A percentile compares a stretch with the other conserved stretches of the same genome.
Conservation (phyloP, 2,888 invertebrate genomes). For the Deladenus siricidicola region DNA sequence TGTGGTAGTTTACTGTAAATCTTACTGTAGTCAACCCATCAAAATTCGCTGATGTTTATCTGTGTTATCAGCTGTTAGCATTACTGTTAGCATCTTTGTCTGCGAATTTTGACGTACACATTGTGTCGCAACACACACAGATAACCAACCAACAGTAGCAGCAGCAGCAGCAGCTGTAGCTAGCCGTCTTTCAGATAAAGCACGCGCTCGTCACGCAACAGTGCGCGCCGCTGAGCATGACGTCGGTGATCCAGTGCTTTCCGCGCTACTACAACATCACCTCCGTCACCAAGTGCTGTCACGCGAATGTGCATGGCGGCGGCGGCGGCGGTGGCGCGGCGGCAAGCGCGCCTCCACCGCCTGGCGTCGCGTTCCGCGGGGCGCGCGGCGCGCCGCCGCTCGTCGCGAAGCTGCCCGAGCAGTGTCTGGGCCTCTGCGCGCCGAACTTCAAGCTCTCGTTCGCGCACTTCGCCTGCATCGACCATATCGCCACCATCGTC, state of each 20-base stretch:
- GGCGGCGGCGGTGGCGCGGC: no score
- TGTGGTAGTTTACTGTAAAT: no score
- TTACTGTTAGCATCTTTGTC: no score
- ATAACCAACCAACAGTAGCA: neutral
- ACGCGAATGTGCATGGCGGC: no score
- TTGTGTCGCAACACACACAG: neutral
- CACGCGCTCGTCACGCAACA: slow-evolving; percentile 26
- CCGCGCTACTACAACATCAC: slow-evolving; percentile 34
- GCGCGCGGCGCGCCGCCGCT: neutral
- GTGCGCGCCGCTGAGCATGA: slow-evolving; percentile 32
- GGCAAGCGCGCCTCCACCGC: neutral
- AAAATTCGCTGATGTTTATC: no score
- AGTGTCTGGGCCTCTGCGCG: slow-evolving; percentile 28
- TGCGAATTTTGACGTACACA: no score
- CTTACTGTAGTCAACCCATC: no score
- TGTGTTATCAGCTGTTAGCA: no score
- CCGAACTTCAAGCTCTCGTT: slow-evolving; percentile 35
- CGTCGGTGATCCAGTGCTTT: slow-evolving; percentile 36
- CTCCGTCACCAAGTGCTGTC: slow-evolving; percentile 29
- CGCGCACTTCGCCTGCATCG: slow-evolving; percentile 30
- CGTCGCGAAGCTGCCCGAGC: slow-evolving; percentile 19
- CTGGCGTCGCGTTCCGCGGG: neutral
- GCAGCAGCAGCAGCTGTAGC: no score
- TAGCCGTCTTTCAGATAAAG: slow-evolving; percentile 29
- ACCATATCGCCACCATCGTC: slow-evolving; percentile 13